Conservation (phyloP, 2,113 vertebrate species). For the Asarcornis scutulata region DNA sequence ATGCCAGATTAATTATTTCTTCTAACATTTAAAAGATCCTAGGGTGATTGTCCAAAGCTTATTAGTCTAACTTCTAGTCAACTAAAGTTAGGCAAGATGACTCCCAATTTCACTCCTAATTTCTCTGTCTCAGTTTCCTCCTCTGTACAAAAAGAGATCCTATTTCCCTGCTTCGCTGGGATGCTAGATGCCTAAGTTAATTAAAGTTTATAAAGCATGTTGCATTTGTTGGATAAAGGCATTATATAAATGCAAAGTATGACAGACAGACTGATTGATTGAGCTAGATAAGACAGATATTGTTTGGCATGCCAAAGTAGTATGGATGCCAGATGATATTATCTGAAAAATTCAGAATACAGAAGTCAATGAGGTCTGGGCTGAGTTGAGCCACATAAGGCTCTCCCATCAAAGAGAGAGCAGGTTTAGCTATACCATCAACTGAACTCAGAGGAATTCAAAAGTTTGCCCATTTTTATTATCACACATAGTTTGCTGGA, state of each 20-base stretch:
- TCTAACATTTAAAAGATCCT: neutral
- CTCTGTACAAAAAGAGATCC: neutral
- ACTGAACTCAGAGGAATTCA: constrained; percentile 29
- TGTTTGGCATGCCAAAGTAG: neutral
- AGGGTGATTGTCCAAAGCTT: neutral
- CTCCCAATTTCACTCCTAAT: neutral
- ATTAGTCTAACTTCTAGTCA: neutral
- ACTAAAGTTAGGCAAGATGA: neutral
- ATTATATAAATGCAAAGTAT: constrained; percentile 12
- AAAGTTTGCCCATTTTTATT: constrained; percentile 28
- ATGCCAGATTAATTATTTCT: neutral
- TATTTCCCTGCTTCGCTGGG: neutral
- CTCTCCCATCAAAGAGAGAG: neutral
- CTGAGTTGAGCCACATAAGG: constrained; percentile 1
- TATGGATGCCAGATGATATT: neutral
- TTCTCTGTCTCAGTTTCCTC: neutral
- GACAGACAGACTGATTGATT: constrained; percentile 37
- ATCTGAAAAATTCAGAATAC: constrained; percentile 28
- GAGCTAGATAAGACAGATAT: constrained; percentile 12
- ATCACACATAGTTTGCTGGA: constrained; percentile 12
- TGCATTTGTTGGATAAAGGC: constrained; percentile 29
- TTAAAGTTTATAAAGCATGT: constrained; percentile 30
- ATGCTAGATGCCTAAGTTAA: constrained; percentile 9
- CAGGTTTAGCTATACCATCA: neutral
- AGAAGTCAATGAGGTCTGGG: neutral